Conservation (phyloP, 2,888 invertebrate genomes). For the Acanthosepion pharaonis region DNA sequence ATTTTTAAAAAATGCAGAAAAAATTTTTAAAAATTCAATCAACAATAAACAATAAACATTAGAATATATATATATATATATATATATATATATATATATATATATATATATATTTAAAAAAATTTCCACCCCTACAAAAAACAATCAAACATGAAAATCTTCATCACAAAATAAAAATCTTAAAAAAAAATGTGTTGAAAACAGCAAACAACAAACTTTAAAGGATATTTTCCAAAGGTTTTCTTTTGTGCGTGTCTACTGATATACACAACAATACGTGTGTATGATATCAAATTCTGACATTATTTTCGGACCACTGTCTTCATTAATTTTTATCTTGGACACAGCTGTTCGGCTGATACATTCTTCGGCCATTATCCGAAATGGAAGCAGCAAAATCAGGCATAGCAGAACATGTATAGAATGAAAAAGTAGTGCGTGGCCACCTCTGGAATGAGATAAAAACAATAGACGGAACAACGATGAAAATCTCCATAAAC, state of each 20-base stretch:
- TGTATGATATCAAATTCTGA: neutral
- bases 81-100: neutral
- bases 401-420: neutral
- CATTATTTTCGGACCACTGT: too few species aligned
- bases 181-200: neutral
- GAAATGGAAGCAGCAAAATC: neutral
- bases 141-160: neutral
- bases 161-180: neutral
- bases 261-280: neutral
- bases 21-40: too few species aligned
- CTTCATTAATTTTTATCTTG: too few species aligned
- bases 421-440: neutral
- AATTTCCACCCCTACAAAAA: neutral
- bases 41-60: neutral
- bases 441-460: neutral
- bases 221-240: neutral
- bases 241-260: neutral
- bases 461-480: neutral
- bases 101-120: neutral
- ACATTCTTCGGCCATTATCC: neutral
- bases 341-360: neutral
- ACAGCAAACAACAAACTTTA: neutral
- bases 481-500: too few species aligned
- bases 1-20: too few species aligned
- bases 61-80: neutral